Base-by-base conservation (phyloP, 2,797 vertebrate species). In the Australoheros facetus region DNA sequence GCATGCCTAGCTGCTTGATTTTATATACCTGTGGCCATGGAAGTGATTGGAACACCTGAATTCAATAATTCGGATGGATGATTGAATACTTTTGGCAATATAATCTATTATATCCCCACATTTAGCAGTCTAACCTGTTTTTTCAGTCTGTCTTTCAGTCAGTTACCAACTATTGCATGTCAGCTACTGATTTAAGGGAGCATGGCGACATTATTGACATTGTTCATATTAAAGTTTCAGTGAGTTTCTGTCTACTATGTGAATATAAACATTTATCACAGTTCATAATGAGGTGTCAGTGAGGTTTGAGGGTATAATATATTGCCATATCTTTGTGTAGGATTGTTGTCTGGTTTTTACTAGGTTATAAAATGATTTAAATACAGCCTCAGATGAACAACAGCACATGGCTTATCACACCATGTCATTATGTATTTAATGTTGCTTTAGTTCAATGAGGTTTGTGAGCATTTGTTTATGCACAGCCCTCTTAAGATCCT, bases 221-320 rank as follows among this genome's bases (percentile, higher is more conserved):
- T 13, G 45, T 85, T 89, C 84, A 75, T 81, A 88, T 87, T 77
- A 78, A 85, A 82, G 71, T 88, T 86, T 89, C 78, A 85, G 73
- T 56, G 72, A 58, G 48, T 83, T 86, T 87, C 58, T 80, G 54
- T 83, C 62, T 48, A 10, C 26, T 75, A 56, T 57, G 42, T 81
- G 70, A 87, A 88, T 84, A 87, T 55, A 90, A 86, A 21, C 64
- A 83, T 79, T 64, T 37, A 70, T 80, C 55, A 12, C 4, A 62
- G 13, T 66, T 42, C 62, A 66, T 66, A 48, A 66, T 48, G 42
- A 60, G 23, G 23, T 48, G 62, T 66, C 42, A 66, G 42, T 66
- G 39, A 66, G 62, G 39, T 42, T 48, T 66, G 19, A 4, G 19
- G 32, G 13, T 37, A 21, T 21, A 37, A 60, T 37, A 12, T 37